These are phyloP conservation scores for Ceratoteleas bidentatus DNA, from an alignment of 1,140 invertebrate genomes.

Conservation along the genomic window DNA sequence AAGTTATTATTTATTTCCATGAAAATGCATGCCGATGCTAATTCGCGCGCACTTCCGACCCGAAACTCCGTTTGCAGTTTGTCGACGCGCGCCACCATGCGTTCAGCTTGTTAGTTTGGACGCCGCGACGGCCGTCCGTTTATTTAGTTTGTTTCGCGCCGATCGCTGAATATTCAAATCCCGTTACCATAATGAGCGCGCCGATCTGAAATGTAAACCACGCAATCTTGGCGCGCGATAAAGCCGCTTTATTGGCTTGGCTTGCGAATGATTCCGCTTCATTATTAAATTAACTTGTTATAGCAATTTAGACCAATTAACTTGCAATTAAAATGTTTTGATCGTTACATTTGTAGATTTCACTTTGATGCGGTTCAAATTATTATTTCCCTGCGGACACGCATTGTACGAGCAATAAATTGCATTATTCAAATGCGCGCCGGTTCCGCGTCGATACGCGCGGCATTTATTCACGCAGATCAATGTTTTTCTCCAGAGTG, in stretches of 20 bases:
- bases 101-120: slow-evolving; percentile 21
- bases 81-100: background rate
- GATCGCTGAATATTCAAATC: slow-evolving; percentile 26
- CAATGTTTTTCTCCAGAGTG: slow-evolving; percentile 23
- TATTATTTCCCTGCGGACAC: slow-evolving; percentile 24
- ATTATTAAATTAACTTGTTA: slow-evolving; percentile 63
- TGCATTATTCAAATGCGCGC: slow-evolving; percentile 46
- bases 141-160: slow-evolving; percentile 6
- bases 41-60: slow-evolving; percentile 6
- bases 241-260: slow-evolving; percentile 47
- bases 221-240: slow-evolving; percentile 25
- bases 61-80: background rate
- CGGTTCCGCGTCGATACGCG: slow-evolving; percentile 23
- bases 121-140: background rate
- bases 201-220: slow-evolving; percentile 26
- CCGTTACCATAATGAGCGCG: slow-evolving; percentile 27
- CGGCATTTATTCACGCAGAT: slow-evolving; percentile 20
- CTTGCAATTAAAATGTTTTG: slow-evolving; percentile 64
- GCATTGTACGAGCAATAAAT: slow-evolving; percentile 53
- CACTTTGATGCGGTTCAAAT: slow-evolving; percentile 51
- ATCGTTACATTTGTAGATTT: slow-evolving; percentile 63
- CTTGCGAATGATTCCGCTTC: slow-evolving; percentile 38
- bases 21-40: slow-evolving; percentile 54
- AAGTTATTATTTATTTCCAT: slow-evolving; percentile 63
- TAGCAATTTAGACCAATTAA: slow-evolving; percentile 59